Evolutionary conservation across 1,140 invertebrate genomes (phyloP), one percentile per base, ranked within the genome.

Genomic region (Procambarus clarkii): DNA sequence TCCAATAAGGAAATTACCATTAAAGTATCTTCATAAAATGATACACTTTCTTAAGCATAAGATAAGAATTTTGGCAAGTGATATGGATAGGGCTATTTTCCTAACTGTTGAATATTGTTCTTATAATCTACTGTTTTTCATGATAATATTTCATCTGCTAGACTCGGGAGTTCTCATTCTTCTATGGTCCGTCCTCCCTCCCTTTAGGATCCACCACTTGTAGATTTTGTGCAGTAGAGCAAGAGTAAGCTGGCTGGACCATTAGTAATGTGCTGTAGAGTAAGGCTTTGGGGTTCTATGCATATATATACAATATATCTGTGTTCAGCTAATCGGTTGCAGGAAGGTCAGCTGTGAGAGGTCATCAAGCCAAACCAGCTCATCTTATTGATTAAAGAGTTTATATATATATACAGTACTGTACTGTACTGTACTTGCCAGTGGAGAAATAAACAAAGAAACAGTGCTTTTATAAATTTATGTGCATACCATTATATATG

Each of bases 111-210:
- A 3, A 69, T 71, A 85, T 81, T 81, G 79, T 81, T 54, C 79
- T 81, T 81, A 69, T 60, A 84, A 5, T 84, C 60, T 84, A 45
- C 60, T 60, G 44, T 60, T 64, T 84, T 34, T 45, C 60, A 44
- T 84, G 50, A 45, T 60, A 45, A 69, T 34, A 4, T 34, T 34
- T 34, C 69, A 24, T 24, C 69, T 24, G n/a, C 4, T 60, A 79
- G n/a, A 78, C 2, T 87, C 21, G 34, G 50, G 64, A 5, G 58
- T 85, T 60, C 50, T 91, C 48, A 34, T 85, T 85, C 77, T 79
- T 79, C 76, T 91, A 54, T 80, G 89, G 89, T 91, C 89, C 89
- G 89, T 91, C 89, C 89, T 91, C 77, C 76, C 60, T 88, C 77
- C 74, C 88, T 77, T 60, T 91, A 85, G 77, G 83, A 85, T 91